These are phyloP conservation scores for Lethrus apterus DNA, from an alignment of 1,140 invertebrate genomes.

Conservation along the genomic window DNA sequence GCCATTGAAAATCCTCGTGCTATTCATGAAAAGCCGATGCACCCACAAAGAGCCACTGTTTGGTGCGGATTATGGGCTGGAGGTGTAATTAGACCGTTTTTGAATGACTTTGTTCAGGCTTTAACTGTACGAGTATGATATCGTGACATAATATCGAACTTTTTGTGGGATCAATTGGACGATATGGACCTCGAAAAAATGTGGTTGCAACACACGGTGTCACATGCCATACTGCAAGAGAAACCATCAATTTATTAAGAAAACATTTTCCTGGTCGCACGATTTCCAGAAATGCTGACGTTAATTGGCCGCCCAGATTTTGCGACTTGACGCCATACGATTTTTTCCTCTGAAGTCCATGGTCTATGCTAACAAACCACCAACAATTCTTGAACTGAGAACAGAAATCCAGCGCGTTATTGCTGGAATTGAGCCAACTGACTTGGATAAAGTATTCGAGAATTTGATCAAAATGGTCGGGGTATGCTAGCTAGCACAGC, in stretches of 20 bases:
- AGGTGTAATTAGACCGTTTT: neutral
- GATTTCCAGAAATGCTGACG: slow-evolving; percentile 3
- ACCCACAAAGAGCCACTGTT: neutral
- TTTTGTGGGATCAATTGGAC: slow-evolving; percentile 1
- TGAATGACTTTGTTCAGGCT: neutral
- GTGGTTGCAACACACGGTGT: neutral
- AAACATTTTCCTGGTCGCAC: neutral
- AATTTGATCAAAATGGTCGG: no score
- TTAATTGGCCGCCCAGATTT: neutral
- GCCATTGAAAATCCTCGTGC: neutral
- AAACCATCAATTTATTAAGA: neutral
- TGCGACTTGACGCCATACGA: no score
- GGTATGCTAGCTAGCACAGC: no score
- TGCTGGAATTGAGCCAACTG: no score
- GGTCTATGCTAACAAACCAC: neutral
- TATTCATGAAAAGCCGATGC: neutral
- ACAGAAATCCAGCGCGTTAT: neutral
- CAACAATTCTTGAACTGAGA: neutral
- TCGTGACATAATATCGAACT: neutral
- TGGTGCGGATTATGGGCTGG: no score
- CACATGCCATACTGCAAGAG: neutral
- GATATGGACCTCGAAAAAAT: slow-evolving; percentile 2
- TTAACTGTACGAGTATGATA: neutral
- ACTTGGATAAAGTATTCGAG: neutral
- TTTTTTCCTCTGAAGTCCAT: neutral